A percentile compares a stretch with the other conserved stretches of the same genome.
phyloP scores from a whole-genome alignment of 1,140 invertebrate species.

The Odontomachus brunneus region DNA sequence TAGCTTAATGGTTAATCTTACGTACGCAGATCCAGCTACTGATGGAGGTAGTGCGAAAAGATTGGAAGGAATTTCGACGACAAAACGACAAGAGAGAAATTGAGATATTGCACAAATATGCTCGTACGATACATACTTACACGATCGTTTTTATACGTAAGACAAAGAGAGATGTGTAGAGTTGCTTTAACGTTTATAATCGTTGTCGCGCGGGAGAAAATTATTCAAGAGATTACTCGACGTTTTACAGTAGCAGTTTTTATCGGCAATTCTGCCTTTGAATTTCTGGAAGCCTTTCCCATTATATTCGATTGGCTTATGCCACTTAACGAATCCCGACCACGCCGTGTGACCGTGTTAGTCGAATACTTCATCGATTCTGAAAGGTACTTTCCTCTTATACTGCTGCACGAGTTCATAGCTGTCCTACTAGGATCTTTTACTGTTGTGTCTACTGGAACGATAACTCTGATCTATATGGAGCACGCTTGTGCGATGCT shows the following conservation, averaged over 20 bases:
- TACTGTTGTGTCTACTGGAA: background rate
- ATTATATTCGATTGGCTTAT: background rate
- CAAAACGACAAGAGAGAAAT: background rate
- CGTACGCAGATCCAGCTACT: background rate
- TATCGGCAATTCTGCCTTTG: background rate
- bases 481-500: slow-evolving; percentile 16
- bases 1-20: no score
- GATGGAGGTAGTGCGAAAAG: background rate
- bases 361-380: slow-evolving; percentile 11
- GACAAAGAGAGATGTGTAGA: background rate
- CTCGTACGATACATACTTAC: background rate
- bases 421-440: accelerated
- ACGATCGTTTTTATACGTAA: background rate
- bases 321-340: slow-evolving; percentile 11
- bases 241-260: background rate
- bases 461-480: background rate
- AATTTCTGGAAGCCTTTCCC: background rate
- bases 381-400: slow-evolving; percentile 1
- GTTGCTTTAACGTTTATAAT: background rate
- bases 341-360: background rate
- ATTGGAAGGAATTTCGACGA: background rate
- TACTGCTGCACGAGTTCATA: background rate
- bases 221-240: background rate
- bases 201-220: background rate
- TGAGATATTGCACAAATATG: slow-evolving; percentile 8